These are phyloP conservation scores for Xestobium rufovillosum DNA, from an alignment of 2,888 invertebrate genomes.

Conservation along the genomic window DNA sequence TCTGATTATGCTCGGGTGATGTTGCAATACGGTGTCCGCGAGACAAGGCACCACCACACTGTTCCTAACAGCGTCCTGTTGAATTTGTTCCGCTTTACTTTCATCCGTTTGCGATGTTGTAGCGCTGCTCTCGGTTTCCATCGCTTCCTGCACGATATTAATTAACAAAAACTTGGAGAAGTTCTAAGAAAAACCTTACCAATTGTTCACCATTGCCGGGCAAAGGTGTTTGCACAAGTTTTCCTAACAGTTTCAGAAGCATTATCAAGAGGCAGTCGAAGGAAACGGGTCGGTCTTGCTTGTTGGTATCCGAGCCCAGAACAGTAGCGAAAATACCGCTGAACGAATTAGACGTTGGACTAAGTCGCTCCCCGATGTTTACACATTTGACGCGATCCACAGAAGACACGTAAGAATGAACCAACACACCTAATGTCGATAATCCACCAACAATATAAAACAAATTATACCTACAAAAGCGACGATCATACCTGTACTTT, in stretches of 20 bases:
- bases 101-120: conserved; percentile 70
- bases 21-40: conserved; percentile 67
- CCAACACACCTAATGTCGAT: conserved; percentile 41
- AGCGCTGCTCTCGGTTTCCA: conserved; percentile 39
- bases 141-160: conserved; percentile 37
- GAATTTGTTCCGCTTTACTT: conserved; percentile 64
- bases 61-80: conserved; percentile 36
- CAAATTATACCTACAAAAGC: no score
- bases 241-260: conserved; percentile 56
- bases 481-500: conserved; percentile 55
- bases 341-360: conserved; percentile 47
- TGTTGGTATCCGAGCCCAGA: conserved; percentile 54
- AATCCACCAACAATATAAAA: neutral
- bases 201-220: conserved; percentile 43
- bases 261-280: conserved; percentile 66
- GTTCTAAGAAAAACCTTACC: conserved; percentile 21
- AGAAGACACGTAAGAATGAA: conserved; percentile 49
- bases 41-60: conserved; percentile 53
- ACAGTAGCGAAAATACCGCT: conserved; percentile 72
- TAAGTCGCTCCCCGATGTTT: conserved; percentile 46
- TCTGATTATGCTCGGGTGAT: conserved; percentile 74
- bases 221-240: conserved; percentile 56
- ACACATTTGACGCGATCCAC: conserved; percentile 50
- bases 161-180: conserved; percentile 5
- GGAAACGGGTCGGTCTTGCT: conserved; percentile 58